A percentile compares a stretch with the other conserved stretches of the same genome.
These are phyloP conservation scores for Antedon mediterranea DNA, from an alignment of 53 echinoderm and acorn worm genomes.

Conservation along the genomic window DNA sequence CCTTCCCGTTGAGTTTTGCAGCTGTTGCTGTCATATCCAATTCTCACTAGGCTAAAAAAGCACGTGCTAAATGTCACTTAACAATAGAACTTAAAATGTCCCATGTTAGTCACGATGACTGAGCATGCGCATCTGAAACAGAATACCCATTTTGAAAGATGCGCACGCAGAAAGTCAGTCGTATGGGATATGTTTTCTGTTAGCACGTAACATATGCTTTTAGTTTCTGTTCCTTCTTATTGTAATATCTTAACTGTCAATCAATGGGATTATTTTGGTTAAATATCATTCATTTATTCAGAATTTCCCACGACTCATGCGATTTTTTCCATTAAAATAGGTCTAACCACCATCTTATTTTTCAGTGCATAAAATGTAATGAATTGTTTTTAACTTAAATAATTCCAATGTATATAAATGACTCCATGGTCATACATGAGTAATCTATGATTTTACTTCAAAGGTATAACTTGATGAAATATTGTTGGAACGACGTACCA, in stretches of 20 bases:
- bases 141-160: background rate
- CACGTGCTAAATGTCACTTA: background rate
- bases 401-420: no score
- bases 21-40: background rate
- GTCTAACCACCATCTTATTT: no score
- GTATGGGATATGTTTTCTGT: background rate
- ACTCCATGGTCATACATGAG: background rate
- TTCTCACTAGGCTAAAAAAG: background rate
- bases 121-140: background rate
- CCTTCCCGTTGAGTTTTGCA: background rate
- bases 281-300: no score
- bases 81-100: background rate
- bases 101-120: background rate
- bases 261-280: background rate
- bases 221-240: background rate
- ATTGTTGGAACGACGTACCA: conserved; percentile 56
- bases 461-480: conserved; percentile 53
- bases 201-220: background rate
- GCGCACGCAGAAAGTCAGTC: background rate
- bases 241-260: background rate
- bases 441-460: background rate
- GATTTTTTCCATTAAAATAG: background rate
- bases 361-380: no score
- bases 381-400: no score
- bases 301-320: background rate